A percentile compares a stretch with the other conserved stretches of the same genome.
These are phyloP conservation scores for Sesamia nonagrioides DNA, from an alignment of 1,140 invertebrate species.

Conservation along the genomic window DNA sequence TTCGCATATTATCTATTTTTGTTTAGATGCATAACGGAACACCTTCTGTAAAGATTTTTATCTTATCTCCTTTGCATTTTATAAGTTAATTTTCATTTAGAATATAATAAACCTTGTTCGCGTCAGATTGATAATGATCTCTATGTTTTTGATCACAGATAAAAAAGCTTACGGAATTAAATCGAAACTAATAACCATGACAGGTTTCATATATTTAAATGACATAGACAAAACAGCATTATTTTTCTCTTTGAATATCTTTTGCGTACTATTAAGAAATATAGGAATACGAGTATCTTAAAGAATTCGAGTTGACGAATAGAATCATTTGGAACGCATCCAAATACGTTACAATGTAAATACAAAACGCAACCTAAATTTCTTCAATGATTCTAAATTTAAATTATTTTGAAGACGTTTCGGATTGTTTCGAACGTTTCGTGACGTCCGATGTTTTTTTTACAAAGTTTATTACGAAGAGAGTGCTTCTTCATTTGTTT, in stretches of 20 bases:
- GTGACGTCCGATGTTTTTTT: slow-evolving; percentile 30
- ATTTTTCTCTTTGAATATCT: slow-evolving; percentile 1
- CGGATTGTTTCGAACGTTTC: slow-evolving; percentile 9
- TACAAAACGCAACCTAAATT: slow-evolving; percentile 54
- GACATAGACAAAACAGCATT: not conserved
- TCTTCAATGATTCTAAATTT: slow-evolving; percentile 54
- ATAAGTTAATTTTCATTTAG: slow-evolving; percentile 26
- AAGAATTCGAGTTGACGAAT: slow-evolving; percentile 36
- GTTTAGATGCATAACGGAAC: not conserved
- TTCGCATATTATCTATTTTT: slow-evolving; percentile 6
- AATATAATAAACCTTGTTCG: slow-evolving; percentile 19
- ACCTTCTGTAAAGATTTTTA: slow-evolving; percentile 24
- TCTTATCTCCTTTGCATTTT: slow-evolving; percentile 17
- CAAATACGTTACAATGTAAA: slow-evolving; percentile 40
- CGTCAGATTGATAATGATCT: slow-evolving; percentile 8
- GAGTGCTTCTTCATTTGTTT: slow-evolving; percentile 25
- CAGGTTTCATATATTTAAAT: slow-evolving; percentile 7
- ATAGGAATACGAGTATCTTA: slow-evolving; percentile 12
- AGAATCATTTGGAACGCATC: slow-evolving; percentile 54
- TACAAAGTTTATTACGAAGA: slow-evolving; percentile 27
- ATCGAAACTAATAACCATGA: not conserved
- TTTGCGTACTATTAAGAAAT: slow-evolving; percentile 22
- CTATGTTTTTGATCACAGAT: slow-evolving; percentile 29
- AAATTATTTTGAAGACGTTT: not conserved
- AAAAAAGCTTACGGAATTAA: slow-evolving; percentile 3